Conservation (phyloP, 2,888 invertebrate species). For the Pasiphila rectangulata region DNA sequence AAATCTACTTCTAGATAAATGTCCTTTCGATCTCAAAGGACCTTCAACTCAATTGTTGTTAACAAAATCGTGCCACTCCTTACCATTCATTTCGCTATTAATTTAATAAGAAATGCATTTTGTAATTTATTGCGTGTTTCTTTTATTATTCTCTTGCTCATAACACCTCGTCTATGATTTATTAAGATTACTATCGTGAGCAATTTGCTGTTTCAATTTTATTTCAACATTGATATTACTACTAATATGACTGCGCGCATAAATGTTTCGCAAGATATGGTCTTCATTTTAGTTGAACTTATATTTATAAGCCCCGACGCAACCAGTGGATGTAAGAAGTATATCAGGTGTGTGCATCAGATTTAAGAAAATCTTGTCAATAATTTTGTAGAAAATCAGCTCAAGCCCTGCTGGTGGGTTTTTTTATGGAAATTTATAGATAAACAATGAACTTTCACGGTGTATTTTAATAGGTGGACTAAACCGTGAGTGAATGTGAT, state of each 20-base stretch:
- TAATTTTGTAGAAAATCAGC: too few species aligned
- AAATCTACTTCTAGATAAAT: too few species aligned
- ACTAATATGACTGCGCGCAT: slow-evolving; percentile 30
- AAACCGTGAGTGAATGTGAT: too few species aligned
- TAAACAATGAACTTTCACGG: too few species aligned
- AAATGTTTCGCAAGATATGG: background rate
- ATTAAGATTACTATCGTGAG: slow-evolving; percentile 76
- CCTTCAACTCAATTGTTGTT: slow-evolving; percentile 9
- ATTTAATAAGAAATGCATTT: slow-evolving; percentile 30
- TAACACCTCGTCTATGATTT: slow-evolving; percentile 60
- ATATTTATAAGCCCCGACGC: too few species aligned
- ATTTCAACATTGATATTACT: slow-evolving; percentile 66
- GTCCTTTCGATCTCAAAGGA: too few species aligned
- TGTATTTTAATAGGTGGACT: too few species aligned
- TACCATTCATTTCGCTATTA: slow-evolving; percentile 25
- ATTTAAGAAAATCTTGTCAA: too few species aligned
- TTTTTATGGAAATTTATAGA: too few species aligned
- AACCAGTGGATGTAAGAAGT: too few species aligned
- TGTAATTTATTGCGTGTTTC: slow-evolving; percentile 24
- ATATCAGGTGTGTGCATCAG: too few species aligned
- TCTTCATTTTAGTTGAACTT: background rate
- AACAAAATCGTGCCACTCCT: slow-evolving; percentile 39
- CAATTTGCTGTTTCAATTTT: slow-evolving; percentile 45
- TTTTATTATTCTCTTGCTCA: slow-evolving; percentile 30
- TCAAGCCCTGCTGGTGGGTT: too few species aligned